Base-by-base conservation (phyloP, 2,888 invertebrate species). In the Lissonota sp. region DNA sequence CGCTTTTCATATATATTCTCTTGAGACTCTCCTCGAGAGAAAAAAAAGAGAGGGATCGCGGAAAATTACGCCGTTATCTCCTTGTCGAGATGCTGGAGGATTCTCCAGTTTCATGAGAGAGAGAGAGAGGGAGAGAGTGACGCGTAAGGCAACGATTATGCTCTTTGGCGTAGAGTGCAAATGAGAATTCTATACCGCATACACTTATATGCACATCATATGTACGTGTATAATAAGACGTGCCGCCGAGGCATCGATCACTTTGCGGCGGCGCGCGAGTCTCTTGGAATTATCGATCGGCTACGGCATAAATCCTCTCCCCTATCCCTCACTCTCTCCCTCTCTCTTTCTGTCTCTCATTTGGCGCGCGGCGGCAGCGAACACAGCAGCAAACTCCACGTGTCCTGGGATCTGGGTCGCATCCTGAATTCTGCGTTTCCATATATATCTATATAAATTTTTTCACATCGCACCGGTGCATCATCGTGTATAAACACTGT, bases 361-460 rank as follows among this genome's bases (percentile, higher is more conserved):
- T 44, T 10, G 26, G 57, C 10, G 71, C 71, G 62, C 37, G 70
- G 44, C 70, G 40, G 58, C 72, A 57, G 72, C 84, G 76, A 85
- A 79, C 83, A 72, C 74, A 80, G 80, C 80, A 80, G 66, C 62
- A 69, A 74, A 70, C 70, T 78, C 78, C 80, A 74, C 82, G 82
- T 70, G 83, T 85, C 87, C 87, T 87, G 88, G 87, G 88, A 90
- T 90, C 89, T 89, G 87, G 90, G 90, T 90, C 90, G 88, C 86
- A 90, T 87, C 89, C 90, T 90, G 88, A 87, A 90, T 90, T 89
- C 88, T 85, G 69, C 75, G 82, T 84, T 82, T 8, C 37, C 6
- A 57, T 16, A 58, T 16, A 57, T 16, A 44, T 40, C 40, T 39
- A 62, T 39, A 62, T 6, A n/a, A n/a, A 53, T 14, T 14, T 53